These are phyloP conservation scores for Ailuropoda melanoleuca DNA, from an alignment of 2,113 vertebrate genomes.

Conservation along the genomic window DNA sequence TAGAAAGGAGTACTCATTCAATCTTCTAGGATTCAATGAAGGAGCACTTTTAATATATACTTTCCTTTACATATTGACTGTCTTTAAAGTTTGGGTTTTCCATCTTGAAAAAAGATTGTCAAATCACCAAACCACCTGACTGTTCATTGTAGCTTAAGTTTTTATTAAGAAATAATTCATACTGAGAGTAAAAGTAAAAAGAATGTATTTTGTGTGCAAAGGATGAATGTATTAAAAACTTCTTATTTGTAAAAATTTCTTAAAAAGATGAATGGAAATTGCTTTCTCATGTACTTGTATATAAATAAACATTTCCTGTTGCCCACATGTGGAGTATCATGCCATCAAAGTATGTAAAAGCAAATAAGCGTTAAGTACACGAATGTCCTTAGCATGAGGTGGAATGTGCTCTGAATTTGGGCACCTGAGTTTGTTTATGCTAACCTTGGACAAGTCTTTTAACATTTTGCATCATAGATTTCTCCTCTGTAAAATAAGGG, in stretches of 20 bases:
- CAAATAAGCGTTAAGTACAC: neutral
- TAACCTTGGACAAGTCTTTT: slow-evolving; percentile 1
- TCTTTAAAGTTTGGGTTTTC: slow-evolving; percentile 13
- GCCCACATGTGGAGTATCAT: slow-evolving; percentile 63
- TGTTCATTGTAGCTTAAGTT: slow-evolving; percentile 70
- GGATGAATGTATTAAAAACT: slow-evolving; percentile 82
- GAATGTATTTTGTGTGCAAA: slow-evolving; percentile 81
- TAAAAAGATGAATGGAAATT: slow-evolving; percentile 80
- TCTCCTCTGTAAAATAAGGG: neutral
- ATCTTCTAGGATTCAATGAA: slow-evolving; percentile 37
- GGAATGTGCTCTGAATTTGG: neutral
- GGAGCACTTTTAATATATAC: slow-evolving; percentile 61
- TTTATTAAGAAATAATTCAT: slow-evolving; percentile 74
- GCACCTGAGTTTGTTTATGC: neutral
- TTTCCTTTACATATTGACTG: slow-evolving; percentile 30
- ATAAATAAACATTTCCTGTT: slow-evolving; percentile 86
- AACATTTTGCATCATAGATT: neutral
- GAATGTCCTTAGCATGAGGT: neutral
- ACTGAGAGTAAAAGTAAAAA: slow-evolving; percentile 72
- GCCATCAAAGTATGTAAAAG: neutral
- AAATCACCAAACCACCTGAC: slow-evolving; percentile 69
- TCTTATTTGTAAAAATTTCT: slow-evolving; percentile 84
- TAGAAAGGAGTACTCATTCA: slow-evolving; percentile 37
- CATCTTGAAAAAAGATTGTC: slow-evolving; percentile 67
- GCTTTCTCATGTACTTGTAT: slow-evolving; percentile 82